Conservation (phyloP, 2,797 vertebrate genomes). For the Alectoris magna region DNA sequence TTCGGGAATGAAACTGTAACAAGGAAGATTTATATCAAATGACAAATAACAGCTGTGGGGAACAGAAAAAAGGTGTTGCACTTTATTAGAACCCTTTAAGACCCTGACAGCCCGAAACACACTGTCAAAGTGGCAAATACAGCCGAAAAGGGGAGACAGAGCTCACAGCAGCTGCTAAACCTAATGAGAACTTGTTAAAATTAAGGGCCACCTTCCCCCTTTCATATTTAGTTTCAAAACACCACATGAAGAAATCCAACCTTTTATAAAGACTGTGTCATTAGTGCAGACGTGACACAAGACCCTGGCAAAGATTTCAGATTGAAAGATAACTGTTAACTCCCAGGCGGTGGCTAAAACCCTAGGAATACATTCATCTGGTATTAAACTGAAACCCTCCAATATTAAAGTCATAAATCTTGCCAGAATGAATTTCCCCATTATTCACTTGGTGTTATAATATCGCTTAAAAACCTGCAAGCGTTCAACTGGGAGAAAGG, state of each 20-base stretch:
- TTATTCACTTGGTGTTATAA: neutral
- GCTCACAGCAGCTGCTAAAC: slow-evolving; percentile 55
- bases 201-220: slow-evolving; percentile 3
- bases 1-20: slow-evolving; percentile 34
- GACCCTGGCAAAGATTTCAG: slow-evolving; percentile 26
- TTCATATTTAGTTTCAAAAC: slow-evolving; percentile 48
- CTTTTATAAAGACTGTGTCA: slow-evolving; percentile 20
- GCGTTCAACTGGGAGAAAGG: neutral
- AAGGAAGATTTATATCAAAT: slow-evolving; percentile 38
- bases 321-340: slow-evolving; percentile 29
- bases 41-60: slow-evolving; percentile 59
- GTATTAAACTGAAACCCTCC: neutral
- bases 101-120: slow-evolving; percentile 43
- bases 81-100: slow-evolving; percentile 57
- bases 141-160: slow-evolving; percentile 32
- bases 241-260: slow-evolving; percentile 19
- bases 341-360: neutral
- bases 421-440: neutral
- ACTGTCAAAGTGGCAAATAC: slow-evolving; percentile 26
- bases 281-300: neutral
- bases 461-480: neutral
- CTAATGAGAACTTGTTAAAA: slow-evolving; percentile 58
- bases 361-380: slow-evolving; percentile 19
- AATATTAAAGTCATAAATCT: slow-evolving; percentile 6
- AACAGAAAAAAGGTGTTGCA: slow-evolving; percentile 26